phyloP scores from a whole-genome alignment of 2,888 invertebrate genomes.

The Oscheius sp. region DNA sequence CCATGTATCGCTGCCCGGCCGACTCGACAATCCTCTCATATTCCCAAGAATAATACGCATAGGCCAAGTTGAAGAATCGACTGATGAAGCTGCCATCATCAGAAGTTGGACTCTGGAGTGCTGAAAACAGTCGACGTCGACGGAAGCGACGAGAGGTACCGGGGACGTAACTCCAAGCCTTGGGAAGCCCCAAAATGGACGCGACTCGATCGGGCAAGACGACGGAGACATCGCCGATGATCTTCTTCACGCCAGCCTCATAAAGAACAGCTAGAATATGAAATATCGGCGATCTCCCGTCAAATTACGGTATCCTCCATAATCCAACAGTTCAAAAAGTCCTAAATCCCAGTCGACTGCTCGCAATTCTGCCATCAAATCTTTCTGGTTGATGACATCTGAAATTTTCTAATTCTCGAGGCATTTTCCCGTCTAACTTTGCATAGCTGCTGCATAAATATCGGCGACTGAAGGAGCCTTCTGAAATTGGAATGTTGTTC shows the following conservation, averaged over 20 bases:
- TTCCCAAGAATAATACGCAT: slow-evolving; percentile 9
- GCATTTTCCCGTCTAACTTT: background rate
- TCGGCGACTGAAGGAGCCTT: slow-evolving; percentile 9
- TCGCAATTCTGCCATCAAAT: background rate
- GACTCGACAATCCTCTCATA: slow-evolving; percentile 16
- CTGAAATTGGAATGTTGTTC: background rate
- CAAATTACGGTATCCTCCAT: slow-evolving; percentile 30
- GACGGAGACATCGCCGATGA: slow-evolving; percentile 23
- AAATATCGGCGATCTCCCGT: background rate
- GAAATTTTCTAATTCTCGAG: background rate
- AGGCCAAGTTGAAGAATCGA: slow-evolving; percentile 6
- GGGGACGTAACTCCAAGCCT: slow-evolving; percentile 29
- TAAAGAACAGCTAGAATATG: slow-evolving; percentile 20
- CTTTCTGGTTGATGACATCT: slow-evolving; percentile 28
- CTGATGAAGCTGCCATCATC: slow-evolving; percentile 14
- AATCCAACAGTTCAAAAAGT: slow-evolving; percentile 34
- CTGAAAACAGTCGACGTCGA: slow-evolving; percentile 24
- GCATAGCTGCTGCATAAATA: slow-evolving; percentile 2
- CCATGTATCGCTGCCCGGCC: slow-evolving; percentile 6
- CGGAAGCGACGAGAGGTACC: slow-evolving; percentile 17
- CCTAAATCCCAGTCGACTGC: slow-evolving; percentile 26
- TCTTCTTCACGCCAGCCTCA: slow-evolving; percentile 25
- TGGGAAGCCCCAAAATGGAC: slow-evolving; percentile 14
- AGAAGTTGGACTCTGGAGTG: background rate
- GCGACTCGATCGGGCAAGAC: slow-evolving; percentile 11